Base-by-base conservation (phyloP, 2,797 vertebrate species). In the Neosalanx taihuensis region DNA sequence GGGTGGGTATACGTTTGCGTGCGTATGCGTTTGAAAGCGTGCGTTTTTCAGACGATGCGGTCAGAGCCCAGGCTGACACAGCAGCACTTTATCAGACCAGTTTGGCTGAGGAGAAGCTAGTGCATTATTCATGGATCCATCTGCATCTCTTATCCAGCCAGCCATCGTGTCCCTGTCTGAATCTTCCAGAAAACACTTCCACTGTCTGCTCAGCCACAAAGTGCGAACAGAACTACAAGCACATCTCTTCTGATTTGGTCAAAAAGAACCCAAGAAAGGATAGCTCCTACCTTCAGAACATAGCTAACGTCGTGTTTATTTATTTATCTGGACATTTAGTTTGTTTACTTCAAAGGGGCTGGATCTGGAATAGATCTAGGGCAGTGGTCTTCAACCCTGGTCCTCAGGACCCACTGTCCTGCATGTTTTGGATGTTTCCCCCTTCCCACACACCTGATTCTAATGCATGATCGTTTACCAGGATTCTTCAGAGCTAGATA, bases 51-150 rank as follows among this genome's bases (percentile, higher is more conserved):
- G 81, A 73, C 78, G 61, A 63, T 63, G 59, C 70, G 51, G 71
- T 71, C 33, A 30, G 65, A 64, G 67, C 71, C 10, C 4, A 23
- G 18, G 80, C 86, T 89, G 86, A 92, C 65, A 65, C 83, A 83
- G 88, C 87, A 87, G 76, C 87, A 86, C 85, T 88, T 86, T 81
- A 85, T 89, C 79, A 76, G 77, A 69, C 69, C 85, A 10, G 82
- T 79, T 79, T 75, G 73, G 77, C 75, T 77, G 79, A 72, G 80
- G 78, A 83, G 72, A 77, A 78, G 64, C 31, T 57, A 71, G 87
- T 92, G 73, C 84, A 92, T 92, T 90, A 93, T 92, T 90, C 81
- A 92, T 46, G 41, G 82, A 82, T 85, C 85, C 87, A 90, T 89
- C 85, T 89, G 84, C 80, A 84, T 75, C 73, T 69, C 78, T 78